phyloP scores from a whole-genome alignment of 1,140 invertebrate genomes.

The Bombus picipes region DNA sequence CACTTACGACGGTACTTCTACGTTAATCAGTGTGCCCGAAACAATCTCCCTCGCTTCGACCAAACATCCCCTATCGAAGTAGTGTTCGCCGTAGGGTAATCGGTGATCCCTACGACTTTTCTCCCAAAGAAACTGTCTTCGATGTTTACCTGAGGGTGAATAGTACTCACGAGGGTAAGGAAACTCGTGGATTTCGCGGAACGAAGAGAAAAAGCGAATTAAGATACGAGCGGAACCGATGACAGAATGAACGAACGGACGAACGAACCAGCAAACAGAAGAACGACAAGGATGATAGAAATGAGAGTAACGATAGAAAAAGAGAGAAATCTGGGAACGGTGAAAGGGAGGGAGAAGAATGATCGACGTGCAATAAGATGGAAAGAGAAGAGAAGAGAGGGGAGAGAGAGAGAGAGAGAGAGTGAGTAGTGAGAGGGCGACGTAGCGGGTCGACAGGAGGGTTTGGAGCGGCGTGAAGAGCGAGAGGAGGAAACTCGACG shows the following conservation, averaged over 20 bases:
- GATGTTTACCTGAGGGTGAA: slow-evolving; percentile 16
- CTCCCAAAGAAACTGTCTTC: neutral
- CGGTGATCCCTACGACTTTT: too few relatives aligned
- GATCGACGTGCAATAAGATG: slow-evolving; percentile 3
- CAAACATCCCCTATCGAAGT: neutral
- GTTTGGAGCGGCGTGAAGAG: slow-evolving; percentile 38
- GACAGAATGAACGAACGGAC: neutral
- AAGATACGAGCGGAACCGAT: neutral
- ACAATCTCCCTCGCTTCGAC: neutral
- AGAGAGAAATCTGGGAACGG: slow-evolving; percentile 27
- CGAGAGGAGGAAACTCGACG: slow-evolving; percentile 66
- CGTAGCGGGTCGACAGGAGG: slow-evolving; percentile 31
- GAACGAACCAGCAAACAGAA: neutral
- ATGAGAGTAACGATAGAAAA: slow-evolving; percentile 29
- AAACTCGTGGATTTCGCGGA: neutral
- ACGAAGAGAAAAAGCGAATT: neutral
- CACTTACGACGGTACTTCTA: neutral
- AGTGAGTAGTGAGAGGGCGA: slow-evolving; percentile 50
- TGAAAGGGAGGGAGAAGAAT: slow-evolving; percentile 39
- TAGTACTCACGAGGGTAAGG: neutral
- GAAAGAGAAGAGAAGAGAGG: slow-evolving; percentile 46
- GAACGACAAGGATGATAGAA: slow-evolving; percentile 5
- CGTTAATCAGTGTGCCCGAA: neutral
- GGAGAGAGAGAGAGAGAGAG: slow-evolving; percentile 41
- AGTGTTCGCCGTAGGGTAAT: neutral